Conservation (phyloP, 2,888 invertebrate genomes). For the Heliconius aoede region DNA sequence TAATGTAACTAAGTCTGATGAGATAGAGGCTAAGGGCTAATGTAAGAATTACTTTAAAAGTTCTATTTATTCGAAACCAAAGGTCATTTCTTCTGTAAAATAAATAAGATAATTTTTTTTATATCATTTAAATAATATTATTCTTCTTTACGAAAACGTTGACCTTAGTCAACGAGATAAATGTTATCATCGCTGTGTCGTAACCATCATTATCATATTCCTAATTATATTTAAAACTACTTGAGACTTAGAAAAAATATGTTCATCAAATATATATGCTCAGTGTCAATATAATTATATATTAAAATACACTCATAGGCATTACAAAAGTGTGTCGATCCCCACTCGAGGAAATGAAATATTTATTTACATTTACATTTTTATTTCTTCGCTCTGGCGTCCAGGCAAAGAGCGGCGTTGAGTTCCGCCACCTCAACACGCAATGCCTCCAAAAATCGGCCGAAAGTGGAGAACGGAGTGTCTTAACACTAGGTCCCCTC, state of each 20-base stretch:
- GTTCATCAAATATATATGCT: not conserved
- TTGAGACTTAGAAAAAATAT: not conserved
- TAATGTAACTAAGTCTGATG: no score
- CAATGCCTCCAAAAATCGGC: no score
- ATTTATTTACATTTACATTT: no score
- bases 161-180: slow-evolving; percentile 31
- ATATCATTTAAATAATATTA: not conserved
- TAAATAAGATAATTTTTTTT: not conserved
- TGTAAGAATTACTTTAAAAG: not conserved
- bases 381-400: no score
- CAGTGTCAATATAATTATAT: not conserved
- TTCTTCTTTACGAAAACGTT: not conserved
- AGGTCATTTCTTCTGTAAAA: not conserved
- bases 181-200: slow-evolving; percentile 20
- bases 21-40: no score
- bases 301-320: no score
- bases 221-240: slow-evolving; percentile 12
- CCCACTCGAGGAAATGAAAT: no score
- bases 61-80: not conserved
- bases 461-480: no score
- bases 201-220: slow-evolving; percentile 16
- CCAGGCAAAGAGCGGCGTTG: no score
- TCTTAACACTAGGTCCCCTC: no score
- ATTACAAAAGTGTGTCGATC: no score
- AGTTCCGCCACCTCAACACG: no score